Conservation (phyloP, 2,113 vertebrate genomes). For the Lucifuga dentata region DNA sequence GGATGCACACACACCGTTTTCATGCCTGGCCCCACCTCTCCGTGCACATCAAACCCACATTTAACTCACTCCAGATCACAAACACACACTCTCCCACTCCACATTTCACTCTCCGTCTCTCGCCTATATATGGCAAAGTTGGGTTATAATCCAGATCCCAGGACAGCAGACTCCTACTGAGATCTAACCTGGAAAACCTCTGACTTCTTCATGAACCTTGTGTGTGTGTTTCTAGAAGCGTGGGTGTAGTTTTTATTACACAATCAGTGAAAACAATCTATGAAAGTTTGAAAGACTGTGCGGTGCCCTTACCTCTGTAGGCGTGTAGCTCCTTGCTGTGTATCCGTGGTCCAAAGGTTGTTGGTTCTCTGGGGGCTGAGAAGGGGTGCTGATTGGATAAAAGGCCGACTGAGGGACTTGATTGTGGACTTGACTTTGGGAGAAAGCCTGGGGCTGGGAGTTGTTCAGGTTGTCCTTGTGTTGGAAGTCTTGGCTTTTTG, state of each 20-base stretch:
- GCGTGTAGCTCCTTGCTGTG: constrained; percentile 62
- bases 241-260: background rate
- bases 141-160: constrained; percentile 9
- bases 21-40: no score
- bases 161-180: background rate
- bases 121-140: constrained; percentile 10
- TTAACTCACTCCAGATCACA: background rate
- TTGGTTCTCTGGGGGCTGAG: constrained; percentile 45
- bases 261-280: background rate
- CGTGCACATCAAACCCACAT: background rate
- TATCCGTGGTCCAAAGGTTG: constrained; percentile 34
- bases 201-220: constrained; percentile 2
- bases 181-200: constrained; percentile 9
- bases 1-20: no score
- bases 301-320: constrained; percentile 74
- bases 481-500: constrained; percentile 38
- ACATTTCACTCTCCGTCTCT: constrained; percentile 14
- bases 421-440: constrained; percentile 51
- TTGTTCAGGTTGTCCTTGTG: constrained; percentile 17
- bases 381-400: constrained; percentile 57
- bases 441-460: constrained; percentile 15
- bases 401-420: constrained; percentile 79
- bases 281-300: background rate
- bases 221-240: background rate
- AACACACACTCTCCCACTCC: constrained; percentile 1